Evolutionary conservation across 1,140 invertebrate species (phyloP).

Genomic region (Trigoniulus corallinus): DNA sequence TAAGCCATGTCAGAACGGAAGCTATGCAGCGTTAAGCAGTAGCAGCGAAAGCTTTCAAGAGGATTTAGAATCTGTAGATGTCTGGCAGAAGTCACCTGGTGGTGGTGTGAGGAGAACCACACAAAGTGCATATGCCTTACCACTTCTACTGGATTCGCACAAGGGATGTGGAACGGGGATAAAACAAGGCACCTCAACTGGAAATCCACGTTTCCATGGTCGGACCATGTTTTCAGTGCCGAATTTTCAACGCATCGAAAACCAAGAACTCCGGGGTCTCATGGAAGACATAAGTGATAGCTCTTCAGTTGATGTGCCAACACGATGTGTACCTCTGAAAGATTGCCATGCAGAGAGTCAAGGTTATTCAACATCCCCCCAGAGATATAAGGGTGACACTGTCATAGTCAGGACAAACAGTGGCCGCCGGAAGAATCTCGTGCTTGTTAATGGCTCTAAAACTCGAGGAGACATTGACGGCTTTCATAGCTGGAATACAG

Average conservation of each 20-base stretch:
- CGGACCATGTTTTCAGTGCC: constrained; percentile 57
- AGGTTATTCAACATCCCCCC: neutral
- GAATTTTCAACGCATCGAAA: constrained; percentile 32
- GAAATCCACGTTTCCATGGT: constrained; percentile 14
- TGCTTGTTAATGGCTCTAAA: neutral
- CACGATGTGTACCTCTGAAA: neutral
- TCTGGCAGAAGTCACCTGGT: neutral
- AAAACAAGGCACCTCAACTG: no score
- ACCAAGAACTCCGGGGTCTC: neutral
- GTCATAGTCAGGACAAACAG: neutral
- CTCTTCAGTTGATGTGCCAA: neutral
- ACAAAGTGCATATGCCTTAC: neutral
- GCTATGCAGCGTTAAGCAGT: constrained; percentile 6
- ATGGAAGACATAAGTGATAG: constrained; percentile 2
- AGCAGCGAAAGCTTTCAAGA: constrained; percentile 7
- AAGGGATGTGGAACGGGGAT: neutral
- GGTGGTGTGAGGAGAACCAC: neutral
- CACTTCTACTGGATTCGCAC: neutral
- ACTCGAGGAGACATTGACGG: neutral
- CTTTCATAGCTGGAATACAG: neutral
- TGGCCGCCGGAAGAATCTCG: neutral
- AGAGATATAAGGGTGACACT: neutral
- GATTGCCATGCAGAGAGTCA: neutral
- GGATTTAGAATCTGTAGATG: neutral
- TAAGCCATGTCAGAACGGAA: neutral